A percentile compares a stretch with the other conserved stretches of the same genome.
phyloP scores from a whole-genome alignment of 1,140 invertebrate genomes.

The Battus philenor region DNA sequence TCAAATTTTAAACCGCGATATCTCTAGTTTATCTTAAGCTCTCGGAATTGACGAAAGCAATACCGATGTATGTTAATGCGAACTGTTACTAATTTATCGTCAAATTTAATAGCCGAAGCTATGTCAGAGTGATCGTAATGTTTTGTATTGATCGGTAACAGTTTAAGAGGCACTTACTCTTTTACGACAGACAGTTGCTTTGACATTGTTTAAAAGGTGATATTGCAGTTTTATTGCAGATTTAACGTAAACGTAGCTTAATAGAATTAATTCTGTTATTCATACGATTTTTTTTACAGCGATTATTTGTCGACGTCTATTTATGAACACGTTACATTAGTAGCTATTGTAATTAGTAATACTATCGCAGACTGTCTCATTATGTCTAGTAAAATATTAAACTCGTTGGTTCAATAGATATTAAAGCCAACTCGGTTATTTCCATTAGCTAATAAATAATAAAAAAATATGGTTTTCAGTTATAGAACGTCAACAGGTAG shows the following conservation, averaged over 20 bases:
- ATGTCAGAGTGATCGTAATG: conserved; percentile 31
- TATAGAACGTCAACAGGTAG: too few species aligned
- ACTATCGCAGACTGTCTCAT: too few species aligned
- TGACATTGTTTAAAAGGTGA: conserved; percentile 54
- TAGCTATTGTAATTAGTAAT: too few species aligned
- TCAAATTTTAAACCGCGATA: conserved; percentile 25
- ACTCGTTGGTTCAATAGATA: background rate
- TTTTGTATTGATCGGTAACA: conserved; percentile 44
- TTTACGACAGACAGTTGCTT: conserved; percentile 50
- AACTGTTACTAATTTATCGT: conserved; percentile 43
- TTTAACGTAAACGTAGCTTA: background rate
- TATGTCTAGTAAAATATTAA: background rate
- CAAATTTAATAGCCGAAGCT: conserved; percentile 37
- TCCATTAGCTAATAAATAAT: too few species aligned
- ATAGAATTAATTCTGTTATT: too few species aligned
- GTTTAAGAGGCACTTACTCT: conserved; percentile 44
- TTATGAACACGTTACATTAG: too few species aligned
- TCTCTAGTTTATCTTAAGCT: conserved; percentile 19
- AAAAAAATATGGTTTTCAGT: too few species aligned
- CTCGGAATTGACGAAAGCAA: conserved; percentile 28
- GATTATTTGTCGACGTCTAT: too few species aligned
- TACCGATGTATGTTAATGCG: conserved; percentile 34
- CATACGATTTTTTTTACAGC: too few species aligned
- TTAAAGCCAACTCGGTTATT: background rate
- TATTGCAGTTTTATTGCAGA: conserved; percentile 44